Evolutionary conservation across 2,113 vertebrate genomes (phyloP).

Genomic region (Vulpes lagopus): DNA sequence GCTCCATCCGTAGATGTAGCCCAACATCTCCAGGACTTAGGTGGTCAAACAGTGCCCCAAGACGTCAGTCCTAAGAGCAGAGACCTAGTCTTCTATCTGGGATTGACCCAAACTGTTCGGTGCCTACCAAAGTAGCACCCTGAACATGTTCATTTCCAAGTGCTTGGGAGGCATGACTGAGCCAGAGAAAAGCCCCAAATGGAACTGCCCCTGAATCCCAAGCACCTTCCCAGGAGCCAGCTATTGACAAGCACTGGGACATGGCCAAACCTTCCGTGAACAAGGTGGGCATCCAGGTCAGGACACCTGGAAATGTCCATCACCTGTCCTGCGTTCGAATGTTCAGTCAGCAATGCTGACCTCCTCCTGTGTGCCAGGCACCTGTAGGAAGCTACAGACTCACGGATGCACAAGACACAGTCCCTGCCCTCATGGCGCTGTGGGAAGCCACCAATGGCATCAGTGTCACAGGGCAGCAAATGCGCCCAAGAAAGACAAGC

Average conservation of each 20-base stretch:
- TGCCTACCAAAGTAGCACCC: not conserved
- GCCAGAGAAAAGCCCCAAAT: not conserved
- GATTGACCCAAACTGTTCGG: not conserved
- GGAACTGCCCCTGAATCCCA: not conserved
- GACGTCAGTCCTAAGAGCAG: accelerated
- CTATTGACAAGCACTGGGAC: accelerated
- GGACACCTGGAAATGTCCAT: accelerated
- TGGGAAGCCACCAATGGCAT: accelerated
- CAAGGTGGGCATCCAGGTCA: accelerated
- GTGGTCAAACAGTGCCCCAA: accelerated
- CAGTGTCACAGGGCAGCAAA: accelerated
- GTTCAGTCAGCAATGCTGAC: not conserved
- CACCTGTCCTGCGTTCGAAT: accelerated
- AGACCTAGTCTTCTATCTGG: accelerated
- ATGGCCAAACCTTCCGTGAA: accelerated
- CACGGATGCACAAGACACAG: accelerated
- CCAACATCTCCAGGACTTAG: not conserved
- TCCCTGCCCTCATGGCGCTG: accelerated
- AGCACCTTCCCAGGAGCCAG: accelerated
- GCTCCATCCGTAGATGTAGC: accelerated
- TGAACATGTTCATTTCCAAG: accelerated
- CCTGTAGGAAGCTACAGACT: accelerated
- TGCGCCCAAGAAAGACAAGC: not conserved
- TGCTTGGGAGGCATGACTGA: not conserved
- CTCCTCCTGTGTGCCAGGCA: not conserved